phyloP scores from a whole-genome alignment of 2,888 invertebrate genomes.

The Biston betularia region DNA sequence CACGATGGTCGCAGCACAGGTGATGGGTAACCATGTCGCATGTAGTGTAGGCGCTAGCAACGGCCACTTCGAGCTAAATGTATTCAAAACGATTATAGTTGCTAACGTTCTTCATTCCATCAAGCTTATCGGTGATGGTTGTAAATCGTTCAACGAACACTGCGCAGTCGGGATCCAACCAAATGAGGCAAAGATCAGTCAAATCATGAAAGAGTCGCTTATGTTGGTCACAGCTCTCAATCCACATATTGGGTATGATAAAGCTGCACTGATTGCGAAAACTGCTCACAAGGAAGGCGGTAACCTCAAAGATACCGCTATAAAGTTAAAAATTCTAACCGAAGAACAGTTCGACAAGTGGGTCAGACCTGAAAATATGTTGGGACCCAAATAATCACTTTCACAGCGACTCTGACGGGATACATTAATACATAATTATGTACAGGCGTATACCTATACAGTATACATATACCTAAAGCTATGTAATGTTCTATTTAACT shows the following conservation, averaged over 20 bases:
- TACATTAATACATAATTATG: too few species aligned
- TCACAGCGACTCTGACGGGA: not conserved
- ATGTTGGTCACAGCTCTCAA: conserved; percentile 99
- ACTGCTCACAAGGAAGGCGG: conserved; percentile 96
- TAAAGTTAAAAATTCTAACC: conserved; percentile 93
- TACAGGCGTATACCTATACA: too few species aligned
- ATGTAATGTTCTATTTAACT: too few species aligned
- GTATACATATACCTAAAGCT: too few species aligned
- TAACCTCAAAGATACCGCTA: conserved; percentile 94
- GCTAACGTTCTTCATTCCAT: conserved; percentile 96
- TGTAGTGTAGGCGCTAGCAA: conserved; percentile 96
- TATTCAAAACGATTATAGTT: conserved; percentile 98
- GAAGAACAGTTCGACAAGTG: conserved; percentile 94
- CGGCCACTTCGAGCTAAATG: conserved; percentile 99
- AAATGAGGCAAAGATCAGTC: not conserved
- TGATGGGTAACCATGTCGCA: conserved; percentile 99
- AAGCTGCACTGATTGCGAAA: conserved; percentile 86
- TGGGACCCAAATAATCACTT: conserved; percentile 1
- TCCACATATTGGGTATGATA: conserved; percentile 99
- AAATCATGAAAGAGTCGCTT: conserved; percentile 95
- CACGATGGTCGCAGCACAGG: conserved; percentile 98
- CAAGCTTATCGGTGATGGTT: conserved; percentile 89
- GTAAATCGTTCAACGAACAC: not conserved
- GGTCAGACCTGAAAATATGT: conserved; percentile 95
- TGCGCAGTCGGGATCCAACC: not conserved